phyloP scores from a whole-genome alignment of 2,797 vertebrate genomes.

The Cossypha heuglini region DNA sequence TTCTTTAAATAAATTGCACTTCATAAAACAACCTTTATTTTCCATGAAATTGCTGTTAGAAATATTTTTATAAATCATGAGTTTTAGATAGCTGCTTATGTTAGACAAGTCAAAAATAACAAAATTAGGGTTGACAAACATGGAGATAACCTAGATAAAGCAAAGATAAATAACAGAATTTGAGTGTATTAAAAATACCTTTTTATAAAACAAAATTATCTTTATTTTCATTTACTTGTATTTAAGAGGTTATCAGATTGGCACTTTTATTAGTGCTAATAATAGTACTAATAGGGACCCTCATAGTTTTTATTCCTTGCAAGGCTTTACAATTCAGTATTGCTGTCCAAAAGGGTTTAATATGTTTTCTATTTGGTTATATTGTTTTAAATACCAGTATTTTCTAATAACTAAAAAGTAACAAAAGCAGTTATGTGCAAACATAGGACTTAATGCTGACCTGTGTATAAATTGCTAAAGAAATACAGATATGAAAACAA shows the following conservation, averaged over 20 bases:
- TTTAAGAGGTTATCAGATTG: background rate
- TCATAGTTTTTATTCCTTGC: background rate
- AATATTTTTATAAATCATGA: background rate
- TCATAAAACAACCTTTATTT: background rate
- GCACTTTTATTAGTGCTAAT: background rate
- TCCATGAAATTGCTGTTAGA: background rate
- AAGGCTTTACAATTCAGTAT: background rate
- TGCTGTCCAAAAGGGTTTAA: background rate
- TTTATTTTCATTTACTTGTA: background rate
- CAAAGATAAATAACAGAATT: background rate
- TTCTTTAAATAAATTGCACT: background rate
- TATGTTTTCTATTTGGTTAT: background rate
- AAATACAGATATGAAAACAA: background rate
- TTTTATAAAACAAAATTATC: background rate
- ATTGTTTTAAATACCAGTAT: background rate
- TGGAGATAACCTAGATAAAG: background rate
- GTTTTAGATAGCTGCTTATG: background rate
- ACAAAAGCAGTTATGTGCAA: background rate
- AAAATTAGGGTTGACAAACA: background rate
- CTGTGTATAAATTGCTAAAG: background rate
- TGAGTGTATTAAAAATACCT: background rate
- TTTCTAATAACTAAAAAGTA: background rate
- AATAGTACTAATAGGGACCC: background rate
- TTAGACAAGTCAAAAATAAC: background rate
- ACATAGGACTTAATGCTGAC: background rate